These are phyloP conservation scores for Macrosoma leucophasiata DNA, from an alignment of 2,888 invertebrate genomes.

Conservation along the genomic window DNA sequence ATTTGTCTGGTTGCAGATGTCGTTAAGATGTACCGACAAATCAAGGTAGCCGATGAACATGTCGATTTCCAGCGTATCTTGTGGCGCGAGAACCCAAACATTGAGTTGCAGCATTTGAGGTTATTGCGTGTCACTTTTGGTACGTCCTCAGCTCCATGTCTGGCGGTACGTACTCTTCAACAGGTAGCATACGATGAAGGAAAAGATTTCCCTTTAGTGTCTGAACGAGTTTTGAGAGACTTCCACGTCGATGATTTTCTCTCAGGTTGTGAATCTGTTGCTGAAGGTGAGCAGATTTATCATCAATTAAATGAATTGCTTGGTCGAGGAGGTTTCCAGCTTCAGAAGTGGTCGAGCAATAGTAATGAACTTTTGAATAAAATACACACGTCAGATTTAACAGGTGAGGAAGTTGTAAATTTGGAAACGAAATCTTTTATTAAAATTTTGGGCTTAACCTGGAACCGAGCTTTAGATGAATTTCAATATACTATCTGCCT, in stretches of 20 bases:
- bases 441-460: slow-evolving; percentile 24
- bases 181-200: slow-evolving; percentile 19
- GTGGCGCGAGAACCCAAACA: slow-evolving; percentile 12
- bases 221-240: slow-evolving; percentile 4
- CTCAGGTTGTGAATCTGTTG: slow-evolving; percentile 19
- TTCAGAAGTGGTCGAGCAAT: slow-evolving; percentile 21
- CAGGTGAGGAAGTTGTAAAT: slow-evolving; percentile 2
- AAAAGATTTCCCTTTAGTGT: slow-evolving; percentile 16
- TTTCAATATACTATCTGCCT: slow-evolving; percentile 22
- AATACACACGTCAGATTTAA: background rate
- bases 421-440: slow-evolving; percentile 16
- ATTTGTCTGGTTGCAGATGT: slow-evolving; percentile 28
- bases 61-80: slow-evolving; percentile 20
- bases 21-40: slow-evolving; percentile 32
- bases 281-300: slow-evolving; percentile 16
- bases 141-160: slow-evolving; percentile 18
- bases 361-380: slow-evolving; percentile 5
- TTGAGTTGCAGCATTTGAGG: slow-evolving; percentile 18
- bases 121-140: slow-evolving; percentile 26
- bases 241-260: slow-evolving; percentile 26
- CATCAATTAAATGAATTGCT: slow-evolving; percentile 23
- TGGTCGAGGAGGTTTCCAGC: slow-evolving; percentile 15
- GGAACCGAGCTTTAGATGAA: slow-evolving; percentile 20
- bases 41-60: slow-evolving; percentile 23
- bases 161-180: slow-evolving; percentile 16